Evolutionary conservation across 2,797 vertebrate species (phyloP).

Genomic region (Chromobotia macracanthus): DNA sequence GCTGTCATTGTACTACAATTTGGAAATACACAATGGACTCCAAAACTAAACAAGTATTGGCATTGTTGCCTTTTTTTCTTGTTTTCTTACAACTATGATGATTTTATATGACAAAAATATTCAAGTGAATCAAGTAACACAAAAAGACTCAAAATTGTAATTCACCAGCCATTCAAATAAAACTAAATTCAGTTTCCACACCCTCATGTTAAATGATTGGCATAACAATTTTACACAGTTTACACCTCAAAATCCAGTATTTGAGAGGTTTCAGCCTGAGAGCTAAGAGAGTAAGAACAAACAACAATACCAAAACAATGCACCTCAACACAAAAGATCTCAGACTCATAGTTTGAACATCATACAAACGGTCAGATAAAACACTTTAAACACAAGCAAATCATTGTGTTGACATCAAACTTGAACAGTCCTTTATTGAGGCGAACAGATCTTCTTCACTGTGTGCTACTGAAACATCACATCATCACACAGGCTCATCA

Average conservation of each 20-base stretch:
- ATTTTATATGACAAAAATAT: too few species aligned
- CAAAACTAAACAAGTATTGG: too few species aligned
- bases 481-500: slow-evolving; percentile 81
- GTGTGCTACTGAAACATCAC: slow-evolving; percentile 87
- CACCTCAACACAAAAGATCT: too few species aligned
- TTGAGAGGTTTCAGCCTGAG: too few species aligned
- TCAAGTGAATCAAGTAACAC: neutral
- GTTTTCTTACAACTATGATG: too few species aligned
- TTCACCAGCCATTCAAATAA: neutral
- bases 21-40: too few species aligned
- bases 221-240: slow-evolving; percentile 29
- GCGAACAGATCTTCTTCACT: slow-evolving; percentile 89
- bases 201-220: slow-evolving; percentile 61
- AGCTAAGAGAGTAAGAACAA: too few species aligned
- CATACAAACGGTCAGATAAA: neutral
- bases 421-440: slow-evolving; percentile 89
- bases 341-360: neutral
- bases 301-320: too few species aligned
- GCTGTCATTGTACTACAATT: too few species aligned
- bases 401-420: slow-evolving; percentile 63
- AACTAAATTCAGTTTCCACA: slow-evolving; percentile 49
- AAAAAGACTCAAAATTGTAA: neutral
- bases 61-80: too few species aligned
- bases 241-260: neutral
- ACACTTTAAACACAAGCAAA: slow-evolving; percentile 38